Evolutionary conservation across 2,888 invertebrate species (phyloP), one percentile per base, ranked within the genome.

Genomic region (Phaonia tiefii): DNA sequence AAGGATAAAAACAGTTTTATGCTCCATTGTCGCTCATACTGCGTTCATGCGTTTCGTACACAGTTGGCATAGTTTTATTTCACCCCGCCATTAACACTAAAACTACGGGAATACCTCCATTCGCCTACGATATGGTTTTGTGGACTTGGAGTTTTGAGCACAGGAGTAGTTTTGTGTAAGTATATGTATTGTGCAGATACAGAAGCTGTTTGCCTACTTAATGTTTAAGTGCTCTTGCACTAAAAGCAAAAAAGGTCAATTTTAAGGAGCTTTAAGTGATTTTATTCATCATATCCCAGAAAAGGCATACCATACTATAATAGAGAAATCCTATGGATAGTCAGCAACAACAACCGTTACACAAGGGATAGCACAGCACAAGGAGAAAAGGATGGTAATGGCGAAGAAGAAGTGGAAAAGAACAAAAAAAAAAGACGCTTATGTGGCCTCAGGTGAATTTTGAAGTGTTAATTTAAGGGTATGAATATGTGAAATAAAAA

Each of bases 161-260:
- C 49, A 10, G 54, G 22, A 11, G 54, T 54, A 25, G 8, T 2
- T 22, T 8, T 54, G 13, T 22, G 25, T n/a, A 17, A 15, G 46
- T 15, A n/a, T 11, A 46, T 4, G 11, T 56, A 31, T 39, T 42
- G 42, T 63, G 13, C 22, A 63, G 42, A 63, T 42, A 42, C 42
- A 13, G 63, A 11, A 63, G 63, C 63, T 5, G 54, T 42, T 69
- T 25, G 39, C 42, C 42, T 71, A 71, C 80, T 77, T 75, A 67
- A 75, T 44, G 60, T 39, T 54, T 15, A 75, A 80, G 80, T 71
- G 77, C 71, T 80, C 74, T 80, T 71, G 60, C 67, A 67, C 60
- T 60, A 77, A 77, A 66, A 67, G 58, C 66, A 67, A 79, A 77
- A 76, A 80, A 74, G 80, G 77, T 77, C 77, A 77, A 71, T 63